Evolutionary conservation across 2,797 vertebrate genomes (phyloP).

Genomic region (Pelodytes ibericus): DNA sequence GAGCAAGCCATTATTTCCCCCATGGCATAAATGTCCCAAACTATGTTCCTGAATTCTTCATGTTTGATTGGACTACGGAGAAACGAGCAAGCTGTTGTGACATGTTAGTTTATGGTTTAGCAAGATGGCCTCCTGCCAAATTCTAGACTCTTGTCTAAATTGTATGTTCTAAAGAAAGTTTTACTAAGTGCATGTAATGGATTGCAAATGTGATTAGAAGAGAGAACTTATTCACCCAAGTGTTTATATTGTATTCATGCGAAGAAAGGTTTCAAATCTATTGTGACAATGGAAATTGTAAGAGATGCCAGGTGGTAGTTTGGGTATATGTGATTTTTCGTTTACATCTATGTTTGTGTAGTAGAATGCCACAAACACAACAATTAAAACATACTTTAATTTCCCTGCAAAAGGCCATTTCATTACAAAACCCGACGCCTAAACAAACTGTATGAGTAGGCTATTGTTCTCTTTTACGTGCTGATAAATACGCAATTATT

Average conservation of each 20-base stretch:
- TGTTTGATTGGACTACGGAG: slow-evolving; percentile 47
- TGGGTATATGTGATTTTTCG: slow-evolving; percentile 8
- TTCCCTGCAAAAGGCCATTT: too few relatives aligned
- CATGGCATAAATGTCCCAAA: slow-evolving; percentile 32
- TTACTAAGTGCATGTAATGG: slow-evolving; percentile 57
- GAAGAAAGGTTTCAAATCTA: slow-evolving; percentile 46
- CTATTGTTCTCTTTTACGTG: too few relatives aligned
- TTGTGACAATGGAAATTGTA: slow-evolving; percentile 44
- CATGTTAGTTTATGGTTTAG: slow-evolving; percentile 52
- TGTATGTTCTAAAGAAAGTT: slow-evolving; percentile 54
- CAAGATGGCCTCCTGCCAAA: slow-evolving; percentile 50
- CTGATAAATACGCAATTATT: too few relatives aligned
- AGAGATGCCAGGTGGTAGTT: slow-evolving; percentile 49
- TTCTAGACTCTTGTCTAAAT: slow-evolving; percentile 51
- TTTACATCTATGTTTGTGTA: not conserved
- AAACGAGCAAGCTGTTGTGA: slow-evolving; percentile 54
- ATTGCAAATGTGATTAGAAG: slow-evolving; percentile 56
- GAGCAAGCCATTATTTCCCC: slow-evolving; percentile 12
- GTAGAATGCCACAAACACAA: not conserved
- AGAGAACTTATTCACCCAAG: slow-evolving; percentile 50
- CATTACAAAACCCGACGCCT: too few relatives aligned
- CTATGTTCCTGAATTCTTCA: slow-evolving; percentile 37
- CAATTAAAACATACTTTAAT: not conserved
- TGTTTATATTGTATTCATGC: slow-evolving; percentile 53
- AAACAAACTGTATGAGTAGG: too few relatives aligned